Base-by-base conservation (phyloP, 2,797 vertebrate species). In the Lerista edwardsae region DNA sequence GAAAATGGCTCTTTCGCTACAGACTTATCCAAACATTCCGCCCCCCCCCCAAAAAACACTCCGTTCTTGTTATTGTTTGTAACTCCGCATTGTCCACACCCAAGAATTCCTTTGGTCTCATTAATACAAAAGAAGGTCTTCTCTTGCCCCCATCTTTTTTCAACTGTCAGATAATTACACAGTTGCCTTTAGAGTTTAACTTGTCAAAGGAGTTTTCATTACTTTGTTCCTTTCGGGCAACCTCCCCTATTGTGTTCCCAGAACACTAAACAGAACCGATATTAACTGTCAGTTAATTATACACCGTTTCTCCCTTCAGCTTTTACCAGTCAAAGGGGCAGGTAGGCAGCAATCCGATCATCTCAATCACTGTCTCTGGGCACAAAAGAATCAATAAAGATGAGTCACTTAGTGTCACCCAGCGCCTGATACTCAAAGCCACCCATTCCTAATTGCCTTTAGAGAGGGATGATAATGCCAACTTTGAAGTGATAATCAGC, bases 241-340 rank as follows among this genome's bases (percentile, higher is more conserved):
- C 95, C 94, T 96, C 95, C 96, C 93, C 94, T 91, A 93, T 97
- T 95, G 95, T 96, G 95, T 90, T 92, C 90, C 92, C 94, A 93
- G 96, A 96, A 96, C 95, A 96, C 96, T 96, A 96, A 96, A 97
- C 96, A 96, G 97, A 96, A 97, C 96, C 96, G 96, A 97, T 97
- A 97, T 97, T 97, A 97, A 98, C 97, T 97, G 96, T 97, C 96
- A 97, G 96, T 97, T 98, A 97, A 98, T 97, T 97, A 97, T 97
- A 97, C 97, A 97, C 96, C 95, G 94, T 97, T 97, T 97, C 97
- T 96, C 97, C 97, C 96, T 97, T 95, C 95, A 95, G 96, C 97
- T 96, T 97, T 97, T 97, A 97, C 97, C 97, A 97, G 96, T 97
- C 96, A 97, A 97, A 97, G 95, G 95, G 96, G 95, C 95, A 95